Base-by-base conservation (phyloP, 2,113 vertebrate species). In the Balaeniceps rex region DNA sequence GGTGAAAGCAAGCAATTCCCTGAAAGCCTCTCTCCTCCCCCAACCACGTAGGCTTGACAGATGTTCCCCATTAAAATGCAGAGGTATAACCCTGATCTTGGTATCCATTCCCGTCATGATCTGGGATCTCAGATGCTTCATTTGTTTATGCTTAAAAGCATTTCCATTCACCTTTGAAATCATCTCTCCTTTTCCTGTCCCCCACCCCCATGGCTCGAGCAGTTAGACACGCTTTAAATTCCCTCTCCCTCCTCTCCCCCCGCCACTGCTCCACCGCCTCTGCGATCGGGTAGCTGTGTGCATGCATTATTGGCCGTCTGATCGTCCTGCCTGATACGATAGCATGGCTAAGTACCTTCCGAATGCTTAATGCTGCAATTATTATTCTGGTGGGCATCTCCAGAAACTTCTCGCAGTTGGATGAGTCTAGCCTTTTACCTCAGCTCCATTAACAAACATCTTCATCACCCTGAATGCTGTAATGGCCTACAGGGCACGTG, bases 371-470 rank as follows among this genome's bases (percentile, higher is more conserved):
- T 80, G 88, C 64, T 46, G 72, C 63, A 36, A 89, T 96, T 96
- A 87, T 92, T 90, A 95, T 96, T 92, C 93, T 60, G 85, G 46
- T 81, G 85, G 93, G 78, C 77, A 93, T 49, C 88, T 87, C 42
- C 78, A 90, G 91, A 64, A 84, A 58, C 68, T 94, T 84, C 74
- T 58, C 3, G 4, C 91, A 76, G 68, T 87, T 68, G 82, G 88
- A 80, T 81, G 93, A 90, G 58, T 54, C n/a, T 13, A 54, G 82
- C 64, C 72, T 76, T 92, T 95, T 94, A 49, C 78, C 86, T 95
- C 85, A 58, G 69, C 91, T 72, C 58, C 88, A 72, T 87, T 90
- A 92, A 77, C 72, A 93, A 90, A 64, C 63, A 58, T 57, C 93
- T 58, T 86, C 93, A 64, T 84, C 91, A 80, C 42, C 81, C 78